These are phyloP conservation scores for Acanthisitta chloris DNA, from an alignment of 2,113 vertebrate genomes.

Conservation along the genomic window DNA sequence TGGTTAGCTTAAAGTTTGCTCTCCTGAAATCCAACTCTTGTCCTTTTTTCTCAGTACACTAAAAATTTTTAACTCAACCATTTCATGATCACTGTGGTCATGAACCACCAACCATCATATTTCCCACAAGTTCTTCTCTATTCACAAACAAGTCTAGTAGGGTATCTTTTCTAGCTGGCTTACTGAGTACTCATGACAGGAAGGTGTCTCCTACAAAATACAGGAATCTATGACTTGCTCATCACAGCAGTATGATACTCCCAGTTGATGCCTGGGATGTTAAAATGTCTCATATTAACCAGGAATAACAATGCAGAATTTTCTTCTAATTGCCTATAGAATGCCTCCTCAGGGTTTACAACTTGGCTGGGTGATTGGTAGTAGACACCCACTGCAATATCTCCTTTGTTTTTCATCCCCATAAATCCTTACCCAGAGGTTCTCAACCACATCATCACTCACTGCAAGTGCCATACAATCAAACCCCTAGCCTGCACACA, in stretches of 20 bases:
- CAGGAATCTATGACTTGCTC: neutral
- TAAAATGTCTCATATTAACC: neutral
- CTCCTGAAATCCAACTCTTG: too few relatives aligned
- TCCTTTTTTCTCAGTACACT: too few relatives aligned
- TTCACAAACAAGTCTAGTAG: neutral
- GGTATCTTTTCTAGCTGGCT: neutral
- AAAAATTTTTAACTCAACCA: too few relatives aligned
- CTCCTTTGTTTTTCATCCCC: neutral
- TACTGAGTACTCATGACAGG: neutral
- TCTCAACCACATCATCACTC: neutral
- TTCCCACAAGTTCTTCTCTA: neutral
- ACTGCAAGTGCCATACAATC: neutral
- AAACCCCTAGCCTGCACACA: neutral
- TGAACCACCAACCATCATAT: too few relatives aligned
- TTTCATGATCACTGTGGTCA: too few relatives aligned
- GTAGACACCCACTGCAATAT: neutral
- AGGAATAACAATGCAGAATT: neutral
- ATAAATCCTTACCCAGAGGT: neutral
- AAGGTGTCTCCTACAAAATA: too few relatives aligned
- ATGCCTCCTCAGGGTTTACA: neutral
- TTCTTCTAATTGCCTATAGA: neutral
- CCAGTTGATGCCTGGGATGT: neutral
- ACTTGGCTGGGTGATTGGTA: neutral
- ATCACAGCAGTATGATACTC: neutral
- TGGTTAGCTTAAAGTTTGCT: too few relatives aligned